These are phyloP conservation scores for Andrena flavipes DNA, from an alignment of 2,888 invertebrate species.

Conservation along the genomic window DNA sequence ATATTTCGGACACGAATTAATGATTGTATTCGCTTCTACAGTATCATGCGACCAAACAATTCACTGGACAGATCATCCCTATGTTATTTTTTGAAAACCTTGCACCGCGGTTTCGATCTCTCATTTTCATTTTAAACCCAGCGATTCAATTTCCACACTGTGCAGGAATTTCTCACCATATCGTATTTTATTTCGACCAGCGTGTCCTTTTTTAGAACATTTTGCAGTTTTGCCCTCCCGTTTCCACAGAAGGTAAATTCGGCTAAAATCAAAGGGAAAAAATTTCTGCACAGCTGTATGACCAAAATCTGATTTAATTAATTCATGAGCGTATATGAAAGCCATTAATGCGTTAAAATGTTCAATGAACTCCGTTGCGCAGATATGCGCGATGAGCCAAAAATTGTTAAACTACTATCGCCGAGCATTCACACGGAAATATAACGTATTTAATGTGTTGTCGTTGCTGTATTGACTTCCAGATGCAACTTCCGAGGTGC, in stretches of 20 bases:
- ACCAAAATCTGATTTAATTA: neutral
- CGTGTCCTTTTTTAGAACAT: neutral
- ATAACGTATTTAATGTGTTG: neutral
- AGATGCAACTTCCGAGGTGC: conserved; percentile 81
- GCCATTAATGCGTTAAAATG: neutral
- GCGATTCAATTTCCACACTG: neutral
- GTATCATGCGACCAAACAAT: too few species aligned
- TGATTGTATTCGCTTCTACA: neutral
- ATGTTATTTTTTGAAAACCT: neutral
- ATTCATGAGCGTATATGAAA: neutral
- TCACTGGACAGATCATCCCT: too few species aligned
- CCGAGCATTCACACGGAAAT: neutral
- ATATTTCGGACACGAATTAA: neutral
- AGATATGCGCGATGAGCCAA: too few species aligned
- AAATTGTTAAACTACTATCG: neutral
- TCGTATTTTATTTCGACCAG: neutral
- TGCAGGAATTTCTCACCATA: neutral
- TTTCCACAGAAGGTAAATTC: neutral
- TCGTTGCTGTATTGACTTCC: conserved; percentile 43
- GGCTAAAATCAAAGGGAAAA: too few species aligned
- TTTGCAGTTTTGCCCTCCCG: neutral
- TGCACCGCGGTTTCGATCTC: neutral
- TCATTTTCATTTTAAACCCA: neutral
- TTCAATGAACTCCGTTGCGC: too few species aligned
- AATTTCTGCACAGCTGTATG: neutral